These are phyloP conservation scores for Camelus dromedarius DNA, from an alignment of 2,113 vertebrate species.

Conservation along the genomic window DNA sequence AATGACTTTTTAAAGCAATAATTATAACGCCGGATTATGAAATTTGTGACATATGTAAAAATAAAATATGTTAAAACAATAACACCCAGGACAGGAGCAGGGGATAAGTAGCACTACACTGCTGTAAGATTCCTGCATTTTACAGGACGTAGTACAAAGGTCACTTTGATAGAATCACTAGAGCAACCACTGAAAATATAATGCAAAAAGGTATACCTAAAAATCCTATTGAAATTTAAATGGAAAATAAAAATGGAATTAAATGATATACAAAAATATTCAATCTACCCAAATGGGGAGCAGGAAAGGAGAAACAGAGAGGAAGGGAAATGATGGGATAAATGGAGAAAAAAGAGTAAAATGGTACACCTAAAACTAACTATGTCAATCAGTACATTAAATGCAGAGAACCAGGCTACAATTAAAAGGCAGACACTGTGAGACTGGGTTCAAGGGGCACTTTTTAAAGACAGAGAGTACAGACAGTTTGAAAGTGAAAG, in stretches of 20 bases:
- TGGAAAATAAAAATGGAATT: background rate
- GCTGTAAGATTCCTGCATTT: background rate
- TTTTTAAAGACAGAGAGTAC: background rate
- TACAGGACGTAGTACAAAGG: background rate
- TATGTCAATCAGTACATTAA: background rate
- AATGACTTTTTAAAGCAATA: background rate
- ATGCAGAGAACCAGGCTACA: background rate
- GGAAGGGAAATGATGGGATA: background rate
- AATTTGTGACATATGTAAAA: background rate
- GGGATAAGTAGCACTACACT: background rate
- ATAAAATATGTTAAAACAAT: background rate
- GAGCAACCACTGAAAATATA: background rate
- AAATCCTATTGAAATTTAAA: background rate
- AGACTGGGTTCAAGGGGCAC: background rate
- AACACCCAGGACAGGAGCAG: background rate
- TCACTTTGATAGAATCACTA: background rate
- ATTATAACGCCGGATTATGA: background rate
- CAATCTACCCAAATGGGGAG: background rate
- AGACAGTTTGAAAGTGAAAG: background rate
- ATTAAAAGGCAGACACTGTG: background rate
- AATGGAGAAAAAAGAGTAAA: background rate
- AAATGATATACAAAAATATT: constrained; percentile 43
- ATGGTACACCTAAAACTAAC: background rate
- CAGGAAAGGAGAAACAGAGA: background rate
- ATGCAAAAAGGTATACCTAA: background rate